Base-by-base conservation (phyloP, 2,113 vertebrate species). In the Toxotes chatareus region DNA sequence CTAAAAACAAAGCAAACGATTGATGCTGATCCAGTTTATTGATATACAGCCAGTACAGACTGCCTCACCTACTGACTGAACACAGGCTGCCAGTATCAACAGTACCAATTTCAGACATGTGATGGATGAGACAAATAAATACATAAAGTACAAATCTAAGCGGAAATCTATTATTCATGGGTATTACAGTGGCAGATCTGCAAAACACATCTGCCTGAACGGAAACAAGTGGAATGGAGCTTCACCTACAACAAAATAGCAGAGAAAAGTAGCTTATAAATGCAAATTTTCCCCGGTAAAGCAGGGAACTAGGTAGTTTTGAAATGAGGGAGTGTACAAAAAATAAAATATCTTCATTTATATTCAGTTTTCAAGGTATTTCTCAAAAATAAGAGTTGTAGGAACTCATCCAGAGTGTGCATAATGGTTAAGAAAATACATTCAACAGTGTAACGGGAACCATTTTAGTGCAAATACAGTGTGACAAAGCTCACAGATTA, bases 391-490 rank as follows among this genome's bases (percentile, higher is more conserved):
- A 53, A 27, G 17, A 69, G 23, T 44, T 73, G 40, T 40, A 32
- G 23, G 59, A 46, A 40, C 59, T 53, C 23, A 70, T 64, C 76
- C 60, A 59, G 40, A 65, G 12, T 67, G 79, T 86, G 79, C 82
- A 60, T 38, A 69, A 19, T 32, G 64, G 66, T 34, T 42, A 67
- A 73, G 31, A 46, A 11, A 61, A 68, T 82, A 86, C 78, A 86
- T 91, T 90, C 84, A 89, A 67, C n/a, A 71, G 55, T 75, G 63
- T 79, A 44, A 53, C 42, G 17, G 44, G 40, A 76, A 74, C n/a
- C 32, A 72, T 73, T 66, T 88, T 63, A 88, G 91, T 91, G 91
- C 89, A 91, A 93, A 86, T 79, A 60, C 1, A 80, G 42, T 49
- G 42, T 60, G 44, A 76, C 21, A 23, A 65, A 80, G 67, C 49